Conservation (phyloP, 2,113 vertebrate species). For the Ictalurus furcatus region DNA sequence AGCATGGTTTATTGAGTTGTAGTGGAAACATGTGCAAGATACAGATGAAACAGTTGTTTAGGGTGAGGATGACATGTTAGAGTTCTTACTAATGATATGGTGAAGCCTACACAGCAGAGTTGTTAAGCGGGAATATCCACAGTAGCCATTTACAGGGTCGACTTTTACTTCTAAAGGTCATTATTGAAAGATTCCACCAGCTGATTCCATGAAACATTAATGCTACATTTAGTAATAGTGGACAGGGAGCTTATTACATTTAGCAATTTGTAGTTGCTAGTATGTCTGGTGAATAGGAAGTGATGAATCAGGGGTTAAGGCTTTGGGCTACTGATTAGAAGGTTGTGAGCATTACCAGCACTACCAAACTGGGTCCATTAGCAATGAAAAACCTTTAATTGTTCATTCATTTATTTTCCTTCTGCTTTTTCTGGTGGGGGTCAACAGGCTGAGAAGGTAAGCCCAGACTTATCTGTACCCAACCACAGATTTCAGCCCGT, state of each 20-base stretch:
- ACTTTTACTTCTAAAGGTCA: background rate
- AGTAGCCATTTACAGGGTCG: background rate
- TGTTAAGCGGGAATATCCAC: background rate
- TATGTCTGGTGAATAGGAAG: background rate
- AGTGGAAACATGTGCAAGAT: background rate
- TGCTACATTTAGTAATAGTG: background rate
- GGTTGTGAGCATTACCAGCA: background rate
- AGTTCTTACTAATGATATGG: background rate
- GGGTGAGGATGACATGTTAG: background rate
- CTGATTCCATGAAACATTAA: background rate
- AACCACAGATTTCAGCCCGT: background rate
- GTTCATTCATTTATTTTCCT: background rate
- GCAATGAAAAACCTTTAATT: background rate
- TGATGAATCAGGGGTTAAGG: background rate
- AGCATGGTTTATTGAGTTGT: background rate
- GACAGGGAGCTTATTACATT: background rate
- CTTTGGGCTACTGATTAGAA: background rate
- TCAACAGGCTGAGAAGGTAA: background rate
- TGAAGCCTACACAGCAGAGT: background rate
- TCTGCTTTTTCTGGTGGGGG: background rate
- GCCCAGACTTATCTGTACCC: background rate
- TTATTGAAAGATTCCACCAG: background rate
- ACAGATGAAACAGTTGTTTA: background rate
- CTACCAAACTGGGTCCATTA: background rate
- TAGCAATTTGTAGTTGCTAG: background rate